Conservation (phyloP, 2,113 vertebrate genomes). For the Trochalopteron elliotii region DNA sequence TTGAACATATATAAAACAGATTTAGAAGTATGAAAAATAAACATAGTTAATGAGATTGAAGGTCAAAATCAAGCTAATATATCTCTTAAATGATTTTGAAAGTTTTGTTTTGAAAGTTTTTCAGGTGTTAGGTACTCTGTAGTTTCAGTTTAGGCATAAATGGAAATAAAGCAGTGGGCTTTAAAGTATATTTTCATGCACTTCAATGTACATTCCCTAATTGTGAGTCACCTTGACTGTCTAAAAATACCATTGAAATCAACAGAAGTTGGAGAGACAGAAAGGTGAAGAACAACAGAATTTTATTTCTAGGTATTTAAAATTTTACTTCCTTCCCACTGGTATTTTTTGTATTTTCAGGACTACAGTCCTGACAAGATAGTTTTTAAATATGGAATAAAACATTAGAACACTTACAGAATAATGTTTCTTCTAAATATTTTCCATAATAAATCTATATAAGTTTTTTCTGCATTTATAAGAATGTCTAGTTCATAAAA, state of each 20-base stretch:
- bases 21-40: neutral
- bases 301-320: neutral
- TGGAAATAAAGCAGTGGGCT: neutral
- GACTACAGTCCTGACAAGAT: neutral
- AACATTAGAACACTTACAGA: neutral
- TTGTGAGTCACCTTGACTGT: neutral
- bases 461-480: neutral
- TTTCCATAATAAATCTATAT: neutral
- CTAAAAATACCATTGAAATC: neutral
- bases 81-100: neutral
- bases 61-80: neutral
- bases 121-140: neutral
- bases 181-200: neutral
- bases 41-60: neutral
- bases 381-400: neutral
- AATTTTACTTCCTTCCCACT: neutral
- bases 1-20: neutral
- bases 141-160: neutral
- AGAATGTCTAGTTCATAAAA: neutral
- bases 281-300: neutral
- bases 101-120: neutral
- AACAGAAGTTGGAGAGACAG: fast-evolving
- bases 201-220: neutral
- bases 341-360: neutral
- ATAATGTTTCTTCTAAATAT: neutral